Evolutionary conservation across 2,113 vertebrate genomes (phyloP).

Genomic region (Oxyura jamaicensis): DNA sequence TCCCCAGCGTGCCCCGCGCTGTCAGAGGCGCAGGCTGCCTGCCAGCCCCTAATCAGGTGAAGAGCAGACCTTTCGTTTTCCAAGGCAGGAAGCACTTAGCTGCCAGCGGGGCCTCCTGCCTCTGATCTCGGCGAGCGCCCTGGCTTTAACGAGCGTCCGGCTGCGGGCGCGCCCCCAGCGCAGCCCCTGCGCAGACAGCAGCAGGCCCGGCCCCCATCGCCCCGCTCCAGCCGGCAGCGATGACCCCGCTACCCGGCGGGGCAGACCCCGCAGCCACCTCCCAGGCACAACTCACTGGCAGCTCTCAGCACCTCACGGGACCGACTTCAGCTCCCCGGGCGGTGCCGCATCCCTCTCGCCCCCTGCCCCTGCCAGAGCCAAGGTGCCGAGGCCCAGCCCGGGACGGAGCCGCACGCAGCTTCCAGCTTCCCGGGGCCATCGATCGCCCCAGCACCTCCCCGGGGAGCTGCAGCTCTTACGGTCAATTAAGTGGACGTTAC

Average conservation of each 20-base stretch:
- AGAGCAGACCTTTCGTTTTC: neutral
- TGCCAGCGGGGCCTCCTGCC: neutral
- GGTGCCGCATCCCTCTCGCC: neutral
- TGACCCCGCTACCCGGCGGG: neutral
- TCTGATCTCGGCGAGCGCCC: neutral
- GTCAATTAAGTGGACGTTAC: neutral
- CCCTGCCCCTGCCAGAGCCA: neutral
- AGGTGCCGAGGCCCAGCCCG: neutral
- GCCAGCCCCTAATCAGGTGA: neutral
- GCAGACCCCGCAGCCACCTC: neutral
- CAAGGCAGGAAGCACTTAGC: neutral
- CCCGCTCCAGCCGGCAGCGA: neutral
- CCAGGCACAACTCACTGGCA: neutral
- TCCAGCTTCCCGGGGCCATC: neutral
- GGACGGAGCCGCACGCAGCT: neutral
- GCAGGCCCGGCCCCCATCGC: too few relatives aligned
- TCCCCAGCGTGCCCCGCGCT: neutral
- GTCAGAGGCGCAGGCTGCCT: neutral
- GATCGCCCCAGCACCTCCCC: neutral
- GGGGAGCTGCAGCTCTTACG: neutral
- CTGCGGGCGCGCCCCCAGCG: neutral
- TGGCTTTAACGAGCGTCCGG: neutral
- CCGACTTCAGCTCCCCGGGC: fast-evolving
- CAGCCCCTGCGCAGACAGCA: neutral
- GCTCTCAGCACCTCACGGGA: too few relatives aligned